These are phyloP conservation scores for Cavia porcellus DNA, from an alignment of 2,113 vertebrate species.

Conservation along the genomic window DNA sequence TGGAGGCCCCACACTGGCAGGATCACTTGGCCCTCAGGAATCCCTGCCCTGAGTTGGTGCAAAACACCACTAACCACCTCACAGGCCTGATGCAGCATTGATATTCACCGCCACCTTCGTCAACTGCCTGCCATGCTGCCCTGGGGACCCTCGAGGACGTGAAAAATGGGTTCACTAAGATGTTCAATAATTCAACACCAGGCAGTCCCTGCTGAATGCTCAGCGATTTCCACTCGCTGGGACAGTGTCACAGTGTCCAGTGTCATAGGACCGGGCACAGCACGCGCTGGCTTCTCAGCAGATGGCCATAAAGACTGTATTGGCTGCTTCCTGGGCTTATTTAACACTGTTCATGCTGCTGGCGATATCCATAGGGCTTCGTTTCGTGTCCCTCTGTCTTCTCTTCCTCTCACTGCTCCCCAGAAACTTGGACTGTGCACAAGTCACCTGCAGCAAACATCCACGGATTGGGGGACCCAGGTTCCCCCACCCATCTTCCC, in stretches of 20 bases:
- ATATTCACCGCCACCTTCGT: not conserved
- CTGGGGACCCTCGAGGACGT: not conserved
- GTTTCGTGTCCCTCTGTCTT: not conserved
- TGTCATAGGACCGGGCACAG: fast-evolving
- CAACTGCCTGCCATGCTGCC: not conserved
- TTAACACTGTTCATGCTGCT: fast-evolving
- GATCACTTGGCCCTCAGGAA: not conserved
- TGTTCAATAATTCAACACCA: slow-evolving; percentile 18
- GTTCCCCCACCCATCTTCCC: fast-evolving
- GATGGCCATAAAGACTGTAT: fast-evolving
- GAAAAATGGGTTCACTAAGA: slow-evolving; percentile 64
- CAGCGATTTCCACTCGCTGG: fast-evolving
- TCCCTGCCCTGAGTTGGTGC: not conserved
- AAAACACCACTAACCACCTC: not conserved
- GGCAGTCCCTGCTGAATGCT: not conserved
- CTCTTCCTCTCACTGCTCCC: not conserved
- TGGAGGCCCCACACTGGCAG: not conserved
- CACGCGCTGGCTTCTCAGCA: fast-evolving
- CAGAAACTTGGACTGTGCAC: not conserved
- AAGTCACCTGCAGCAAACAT: not conserved
- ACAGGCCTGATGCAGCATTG: not conserved
- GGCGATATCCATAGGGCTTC: too few species aligned
- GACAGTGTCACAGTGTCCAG: fast-evolving
- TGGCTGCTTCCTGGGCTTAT: not conserved
- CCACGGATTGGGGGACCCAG: not conserved